Evolutionary conservation across 2,797 vertebrate genomes (phyloP), one percentile per base, ranked within the genome.

Genomic region (Spheniscus humboldti): DNA sequence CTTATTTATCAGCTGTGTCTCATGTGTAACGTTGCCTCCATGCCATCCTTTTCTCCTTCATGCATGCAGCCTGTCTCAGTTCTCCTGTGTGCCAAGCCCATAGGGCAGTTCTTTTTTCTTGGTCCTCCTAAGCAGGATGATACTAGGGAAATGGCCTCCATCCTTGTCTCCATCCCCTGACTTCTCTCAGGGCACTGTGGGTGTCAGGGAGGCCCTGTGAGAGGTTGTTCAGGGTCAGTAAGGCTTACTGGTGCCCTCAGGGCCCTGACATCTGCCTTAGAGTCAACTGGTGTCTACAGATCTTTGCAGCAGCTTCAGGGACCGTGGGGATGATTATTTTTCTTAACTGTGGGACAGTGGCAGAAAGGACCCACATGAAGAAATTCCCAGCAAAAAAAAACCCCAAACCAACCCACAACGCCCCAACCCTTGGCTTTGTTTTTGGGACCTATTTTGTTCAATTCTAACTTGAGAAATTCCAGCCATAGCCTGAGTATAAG

Each of bases 401-500:
- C 5, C 5, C 35, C 39, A 74, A 90, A 48, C 4, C 13, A 78
- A 39, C 2, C 2, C n/a, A 30, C 30, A 80, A 66, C 0, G 9
- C 9, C 13, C 2, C 14, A 9, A 27, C 25, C 9, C 12, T 57
- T 66, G 11, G 20, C 37, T 94, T 87, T 76, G 11, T 12, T 86
- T 92, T 86, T 80, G 30, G 12, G 18, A 52, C 17, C 7, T 59
- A 25, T 14, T 77, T 64, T 59, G 8, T 64, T 78, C 24, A 56
- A 23, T 41, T 76, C 20, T 67, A 78, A 43, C 33, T 73, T n/a
- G 12, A 87, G 24, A 52, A 88, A 91, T 67, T 90, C 59, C 67
- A 87, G 35, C 8, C 13, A 18, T 7, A 80, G 33, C 3, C 7
- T 0, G 0, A 71, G 24, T n/a, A 47, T 63, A 4, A 79, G 30